Percentiles rank a stretch among this genome's conserved stretches.
phyloP scores from a whole-genome alignment of 2,113 vertebrate species.

The Menura novaehollandiae region DNA sequence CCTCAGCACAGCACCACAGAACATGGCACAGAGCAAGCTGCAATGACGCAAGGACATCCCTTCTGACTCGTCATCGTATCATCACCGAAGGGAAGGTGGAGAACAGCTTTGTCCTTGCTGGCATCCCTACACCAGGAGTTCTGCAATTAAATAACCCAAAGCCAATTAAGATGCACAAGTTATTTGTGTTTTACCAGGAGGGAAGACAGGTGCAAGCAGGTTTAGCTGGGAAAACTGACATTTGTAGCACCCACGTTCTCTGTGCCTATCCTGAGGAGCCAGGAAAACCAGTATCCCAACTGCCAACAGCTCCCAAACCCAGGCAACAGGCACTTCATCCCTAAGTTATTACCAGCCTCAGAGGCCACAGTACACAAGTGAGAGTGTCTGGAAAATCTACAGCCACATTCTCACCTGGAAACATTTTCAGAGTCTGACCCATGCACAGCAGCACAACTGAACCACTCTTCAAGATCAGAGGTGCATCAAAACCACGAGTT shows the following conservation, averaged over 20 bases:
- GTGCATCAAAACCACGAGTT: fast-evolving
- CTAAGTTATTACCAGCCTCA: neutral
- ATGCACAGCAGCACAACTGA: neutral
- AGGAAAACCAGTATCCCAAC: neutral
- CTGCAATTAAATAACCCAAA: neutral
- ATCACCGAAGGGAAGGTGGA: constrained; percentile 77
- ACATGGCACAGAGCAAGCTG: constrained; percentile 62
- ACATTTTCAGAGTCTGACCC: neutral
- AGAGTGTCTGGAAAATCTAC: neutral
- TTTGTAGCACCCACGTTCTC: fast-evolving
- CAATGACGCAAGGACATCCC: constrained; percentile 32
- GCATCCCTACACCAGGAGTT: neutral
- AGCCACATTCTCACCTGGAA: neutral
- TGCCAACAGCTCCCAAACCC: neutral
- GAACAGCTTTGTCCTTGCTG: neutral
- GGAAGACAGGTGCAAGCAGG: neutral
- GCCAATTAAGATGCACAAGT: neutral
- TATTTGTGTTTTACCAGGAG: neutral
- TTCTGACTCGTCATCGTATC: constrained; percentile 89
- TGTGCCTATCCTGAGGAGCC: neutral
- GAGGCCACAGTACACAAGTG: neutral
- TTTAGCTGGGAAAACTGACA: neutral
- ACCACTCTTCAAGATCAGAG: neutral
- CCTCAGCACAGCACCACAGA: constrained; percentile 71
- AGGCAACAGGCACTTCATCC: fast-evolving